Base-by-base conservation (phyloP, 2,888 invertebrate genomes). In the Conchocele bisecta region DNA sequence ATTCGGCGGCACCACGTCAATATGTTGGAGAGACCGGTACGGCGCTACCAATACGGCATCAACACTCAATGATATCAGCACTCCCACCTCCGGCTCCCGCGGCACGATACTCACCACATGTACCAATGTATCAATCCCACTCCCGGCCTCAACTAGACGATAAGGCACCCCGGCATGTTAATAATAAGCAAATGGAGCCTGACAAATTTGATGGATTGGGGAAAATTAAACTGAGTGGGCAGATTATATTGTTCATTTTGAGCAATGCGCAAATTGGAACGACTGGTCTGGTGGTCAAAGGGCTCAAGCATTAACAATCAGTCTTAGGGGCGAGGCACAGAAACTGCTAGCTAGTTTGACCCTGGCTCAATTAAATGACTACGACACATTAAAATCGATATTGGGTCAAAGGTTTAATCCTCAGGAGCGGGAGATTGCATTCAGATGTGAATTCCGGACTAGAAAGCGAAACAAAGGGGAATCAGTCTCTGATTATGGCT, bases 361-460 rank as follows among this genome's bases (percentile, higher is more conserved):
- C 17, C 7, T 17, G 9, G 28, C n/a, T 7, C 33, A 56, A 28
- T 24, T 39, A 17, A 17, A 26, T 26, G 24, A 39, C 48, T 59
- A 65, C 31, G 41, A 48, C 15, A 17, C n/a, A 2, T 15, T 70
- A 3, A 70, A 66, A 63, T 28, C 53, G 1, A 35, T 60, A 9
- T 33, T 75, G 13, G 31, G 56, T 29, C 60, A 57, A 15, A 48
- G 73, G 44, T 73, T 73, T 50, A 60, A 64, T 39, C 73, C 64
- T 35, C 37, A 37, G 35, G 73, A 73, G 24, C 57, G 73, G 5
- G 73, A 73, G 41, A 53, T 59, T 29, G 73, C 70, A 4, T 67
- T 60, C 31, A 37, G 70, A 11, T 66, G 69, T 60, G 69, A 76
- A 50, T 76, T 76, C 50, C 7, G 63, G 7, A 69, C 59, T 37